These are phyloP conservation scores for Perca flavescens DNA, from an alignment of 2,113 vertebrate species.

Conservation along the genomic window DNA sequence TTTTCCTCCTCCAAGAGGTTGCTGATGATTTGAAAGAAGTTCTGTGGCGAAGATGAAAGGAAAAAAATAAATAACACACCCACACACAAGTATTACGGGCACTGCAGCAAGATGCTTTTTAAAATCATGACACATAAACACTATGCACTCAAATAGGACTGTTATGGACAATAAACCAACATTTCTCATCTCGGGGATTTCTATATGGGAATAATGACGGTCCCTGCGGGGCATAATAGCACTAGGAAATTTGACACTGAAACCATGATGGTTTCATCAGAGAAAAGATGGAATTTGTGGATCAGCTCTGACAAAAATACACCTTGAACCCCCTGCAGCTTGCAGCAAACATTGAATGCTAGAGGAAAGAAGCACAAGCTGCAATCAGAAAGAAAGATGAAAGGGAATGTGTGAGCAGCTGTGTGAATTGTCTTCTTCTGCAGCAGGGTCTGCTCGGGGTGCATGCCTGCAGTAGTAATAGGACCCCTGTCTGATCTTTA, in stretches of 20 bases:
- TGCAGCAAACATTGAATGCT: slow-evolving; percentile 60
- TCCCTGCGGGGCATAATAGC: slow-evolving; percentile 39
- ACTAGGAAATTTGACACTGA: slow-evolving; percentile 43
- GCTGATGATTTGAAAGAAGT: slow-evolving; percentile 99
- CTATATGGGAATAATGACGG: slow-evolving; percentile 39
- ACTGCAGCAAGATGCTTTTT: slow-evolving; percentile 56
- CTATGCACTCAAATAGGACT: slow-evolving; percentile 26
- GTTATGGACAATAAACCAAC: slow-evolving; percentile 42
- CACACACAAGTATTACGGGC: slow-evolving; percentile 58
- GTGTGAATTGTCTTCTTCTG: slow-evolving; percentile 71
- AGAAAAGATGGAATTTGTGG: slow-evolving; percentile 49
- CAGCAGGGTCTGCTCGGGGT: slow-evolving; percentile 61
- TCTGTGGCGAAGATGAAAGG: slow-evolving; percentile 86
- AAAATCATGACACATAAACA: slow-evolving; percentile 53
- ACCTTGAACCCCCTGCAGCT: slow-evolving; percentile 68
- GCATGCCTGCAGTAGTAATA: slow-evolving; percentile 76
- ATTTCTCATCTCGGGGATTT: slow-evolving; percentile 42
- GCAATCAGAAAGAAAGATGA: slow-evolving; percentile 69
- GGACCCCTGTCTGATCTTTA: slow-evolving; percentile 79
- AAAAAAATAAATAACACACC: slow-evolving; percentile 56
- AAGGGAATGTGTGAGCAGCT: slow-evolving; percentile 78
- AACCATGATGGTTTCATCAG: slow-evolving; percentile 35
- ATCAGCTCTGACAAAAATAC: slow-evolving; percentile 54
- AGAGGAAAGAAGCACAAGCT: slow-evolving; percentile 60
- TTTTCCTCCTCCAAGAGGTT: slow-evolving; percentile 99